A percentile compares a stretch with the other conserved stretches of the same genome.
Evolutionary conservation across 2,888 invertebrate genomes (phyloP).

Genomic region (Ectemnius lituratus): DNA sequence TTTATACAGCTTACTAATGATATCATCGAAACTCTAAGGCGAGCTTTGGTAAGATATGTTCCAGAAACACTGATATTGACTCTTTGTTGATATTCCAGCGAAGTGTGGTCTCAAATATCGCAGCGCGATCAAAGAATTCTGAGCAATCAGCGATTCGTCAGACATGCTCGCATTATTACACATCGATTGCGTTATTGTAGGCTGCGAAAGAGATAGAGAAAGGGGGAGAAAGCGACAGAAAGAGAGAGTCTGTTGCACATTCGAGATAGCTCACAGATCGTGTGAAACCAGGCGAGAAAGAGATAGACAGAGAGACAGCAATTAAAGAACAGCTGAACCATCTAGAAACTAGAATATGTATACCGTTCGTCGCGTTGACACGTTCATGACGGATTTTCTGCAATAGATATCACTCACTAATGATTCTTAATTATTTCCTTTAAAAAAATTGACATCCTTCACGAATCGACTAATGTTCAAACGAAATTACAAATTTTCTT

Average conservation of each 20-base stretch:
- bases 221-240: conserved; percentile 16
- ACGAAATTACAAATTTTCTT: too few relatives aligned
- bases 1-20: neutral
- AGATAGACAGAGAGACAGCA: conserved; percentile 15
- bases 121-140: too few relatives aligned
- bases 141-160: too few relatives aligned
- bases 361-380: too few relatives aligned
- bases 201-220: conserved; percentile 6
- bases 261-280: neutral
- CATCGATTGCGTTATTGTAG: neutral
- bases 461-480: too few relatives aligned
- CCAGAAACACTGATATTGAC: conserved; percentile 2
- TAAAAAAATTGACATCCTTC: too few relatives aligned
- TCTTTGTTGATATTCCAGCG: too few relatives aligned
- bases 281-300: neutral
- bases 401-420: too few relatives aligned
- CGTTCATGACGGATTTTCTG: too few relatives aligned
- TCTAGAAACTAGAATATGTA: conserved; percentile 20
- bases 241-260: conserved; percentile 1
- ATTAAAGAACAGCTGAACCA: conserved; percentile 28
- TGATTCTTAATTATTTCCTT: too few relatives aligned
- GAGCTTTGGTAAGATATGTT: neutral
- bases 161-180: neutral
- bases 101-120: too few relatives aligned
- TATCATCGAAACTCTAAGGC: neutral